phyloP scores from a whole-genome alignment of 2,113 vertebrate species.

The Scomber colias region DNA sequence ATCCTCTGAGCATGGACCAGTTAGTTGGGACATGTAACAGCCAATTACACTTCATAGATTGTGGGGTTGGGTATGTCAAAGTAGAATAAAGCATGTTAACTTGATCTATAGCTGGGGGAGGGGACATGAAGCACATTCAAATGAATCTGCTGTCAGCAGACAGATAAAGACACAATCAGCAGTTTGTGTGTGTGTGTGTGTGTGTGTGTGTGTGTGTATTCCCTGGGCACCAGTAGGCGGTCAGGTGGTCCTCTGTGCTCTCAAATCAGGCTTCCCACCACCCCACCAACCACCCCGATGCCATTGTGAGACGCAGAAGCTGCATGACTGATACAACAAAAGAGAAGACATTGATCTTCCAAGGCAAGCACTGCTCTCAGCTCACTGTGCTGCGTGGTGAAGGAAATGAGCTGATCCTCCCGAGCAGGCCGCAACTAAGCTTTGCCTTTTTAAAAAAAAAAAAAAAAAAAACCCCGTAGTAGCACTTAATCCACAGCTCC shows the following conservation, averaged over 20 bases:
- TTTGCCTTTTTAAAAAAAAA: constrained; percentile 58
- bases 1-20: constrained; percentile 56
- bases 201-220: constrained; percentile 43
- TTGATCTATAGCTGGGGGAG: constrained; percentile 67
- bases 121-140: constrained; percentile 71
- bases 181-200: constrained; percentile 59
- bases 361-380: constrained; percentile 73
- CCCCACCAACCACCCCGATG: constrained; percentile 62
- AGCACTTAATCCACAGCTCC: constrained; percentile 69
- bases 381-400: constrained; percentile 57
- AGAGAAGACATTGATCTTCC: constrained; percentile 78
- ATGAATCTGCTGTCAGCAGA: constrained; percentile 74
- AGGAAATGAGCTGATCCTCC: constrained; percentile 81
- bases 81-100: constrained; percentile 75
- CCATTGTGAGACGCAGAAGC: constrained; percentile 76
- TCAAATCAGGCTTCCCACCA: constrained; percentile 68
- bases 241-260: constrained; percentile 82
- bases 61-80: constrained; percentile 73
- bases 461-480: constrained; percentile 35
- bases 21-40: constrained; percentile 55
- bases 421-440: constrained; percentile 76
- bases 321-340: constrained; percentile 80
- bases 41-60: constrained; percentile 50
- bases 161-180: constrained; percentile 77
- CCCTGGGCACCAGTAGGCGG: constrained; percentile 66